Evolutionary conservation across 2,888 invertebrate genomes (phyloP).

Genomic region (Neuroscelio doddi): DNA sequence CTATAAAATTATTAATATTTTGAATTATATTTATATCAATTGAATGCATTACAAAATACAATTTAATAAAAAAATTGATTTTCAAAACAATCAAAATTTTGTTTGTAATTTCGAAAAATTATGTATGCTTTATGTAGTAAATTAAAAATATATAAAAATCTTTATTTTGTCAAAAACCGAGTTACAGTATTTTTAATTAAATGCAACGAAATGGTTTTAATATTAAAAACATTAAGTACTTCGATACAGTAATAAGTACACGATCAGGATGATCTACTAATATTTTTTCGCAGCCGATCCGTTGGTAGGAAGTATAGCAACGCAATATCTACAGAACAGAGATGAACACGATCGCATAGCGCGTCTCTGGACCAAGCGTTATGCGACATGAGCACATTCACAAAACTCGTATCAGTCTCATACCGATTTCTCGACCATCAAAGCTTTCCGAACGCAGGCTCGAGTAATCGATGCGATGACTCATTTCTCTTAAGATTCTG

Average conservation of each 20-base stretch:
- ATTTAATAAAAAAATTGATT: too few relatives aligned
- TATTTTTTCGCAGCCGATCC: constrained; percentile 86
- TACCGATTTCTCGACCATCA: constrained; percentile 57
- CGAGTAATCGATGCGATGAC: constrained; percentile 47
- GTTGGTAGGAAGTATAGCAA: constrained; percentile 97
- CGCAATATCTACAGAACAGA: constrained; percentile 97
- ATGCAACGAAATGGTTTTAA: too few relatives aligned
- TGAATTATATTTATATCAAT: too few relatives aligned
- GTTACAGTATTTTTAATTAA: too few relatives aligned
- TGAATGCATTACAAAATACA: too few relatives aligned
- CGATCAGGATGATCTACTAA: not conserved
- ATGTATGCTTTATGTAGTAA: too few relatives aligned
- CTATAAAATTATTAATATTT: too few relatives aligned
- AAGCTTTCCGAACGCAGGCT: constrained; percentile 46
- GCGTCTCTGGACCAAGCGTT: constrained; percentile 98
- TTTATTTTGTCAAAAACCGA: too few relatives aligned
- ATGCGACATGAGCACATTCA: constrained; percentile 84
- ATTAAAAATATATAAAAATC: too few relatives aligned
- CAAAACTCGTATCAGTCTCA: constrained; percentile 61
- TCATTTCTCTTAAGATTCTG: constrained; percentile 41
- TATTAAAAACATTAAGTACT: too few relatives aligned
- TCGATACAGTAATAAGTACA: too few relatives aligned
- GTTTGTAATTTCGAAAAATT: too few relatives aligned
- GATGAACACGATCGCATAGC: constrained; percentile 99
- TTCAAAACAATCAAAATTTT: not conserved